These are phyloP conservation scores for Eulithis testata DNA, from an alignment of 2,888 invertebrate species.

Conservation along the genomic window DNA sequence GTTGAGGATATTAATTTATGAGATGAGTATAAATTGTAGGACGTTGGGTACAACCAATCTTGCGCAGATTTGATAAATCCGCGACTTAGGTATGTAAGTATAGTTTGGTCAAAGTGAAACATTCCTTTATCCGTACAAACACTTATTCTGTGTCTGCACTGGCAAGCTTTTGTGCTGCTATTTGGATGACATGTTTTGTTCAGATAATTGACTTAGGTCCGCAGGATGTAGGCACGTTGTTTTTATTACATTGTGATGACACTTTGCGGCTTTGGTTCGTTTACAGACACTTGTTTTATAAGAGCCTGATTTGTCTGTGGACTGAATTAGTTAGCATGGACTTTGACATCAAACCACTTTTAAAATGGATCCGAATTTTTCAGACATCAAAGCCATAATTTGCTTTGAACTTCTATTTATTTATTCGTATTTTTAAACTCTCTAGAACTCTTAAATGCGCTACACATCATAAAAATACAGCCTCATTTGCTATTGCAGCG, in stretches of 20 bases:
- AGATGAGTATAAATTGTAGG: too few species aligned
- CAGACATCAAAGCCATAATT: background rate
- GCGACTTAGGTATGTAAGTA: background rate
- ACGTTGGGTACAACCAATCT: too few species aligned
- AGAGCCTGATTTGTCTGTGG: constrained; percentile 23
- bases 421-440: background rate
- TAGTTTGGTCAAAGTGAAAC: constrained; percentile 9
- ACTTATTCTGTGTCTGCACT: constrained; percentile 33
- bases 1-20: too few species aligned
- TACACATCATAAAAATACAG: too few species aligned
- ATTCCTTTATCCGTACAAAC: constrained; percentile 10
- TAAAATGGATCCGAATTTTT: background rate
- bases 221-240: constrained; percentile 19
- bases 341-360: constrained; percentile 11
- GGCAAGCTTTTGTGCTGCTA: constrained; percentile 45
- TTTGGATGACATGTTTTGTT: constrained; percentile 54
- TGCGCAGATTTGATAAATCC: background rate
- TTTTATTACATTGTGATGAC: constrained; percentile 40
- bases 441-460: too few species aligned
- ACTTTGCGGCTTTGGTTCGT: constrained; percentile 34
- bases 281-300: constrained; percentile 23
- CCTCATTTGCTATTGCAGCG: too few species aligned
- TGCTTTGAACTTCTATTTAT: background rate
- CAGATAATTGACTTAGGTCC: constrained; percentile 55
- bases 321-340: constrained; percentile 21